Evolutionary conservation across 1,140 invertebrate species (phyloP), one percentile per base, ranked within the genome.

Genomic region (Asbolus verrucosus): DNA sequence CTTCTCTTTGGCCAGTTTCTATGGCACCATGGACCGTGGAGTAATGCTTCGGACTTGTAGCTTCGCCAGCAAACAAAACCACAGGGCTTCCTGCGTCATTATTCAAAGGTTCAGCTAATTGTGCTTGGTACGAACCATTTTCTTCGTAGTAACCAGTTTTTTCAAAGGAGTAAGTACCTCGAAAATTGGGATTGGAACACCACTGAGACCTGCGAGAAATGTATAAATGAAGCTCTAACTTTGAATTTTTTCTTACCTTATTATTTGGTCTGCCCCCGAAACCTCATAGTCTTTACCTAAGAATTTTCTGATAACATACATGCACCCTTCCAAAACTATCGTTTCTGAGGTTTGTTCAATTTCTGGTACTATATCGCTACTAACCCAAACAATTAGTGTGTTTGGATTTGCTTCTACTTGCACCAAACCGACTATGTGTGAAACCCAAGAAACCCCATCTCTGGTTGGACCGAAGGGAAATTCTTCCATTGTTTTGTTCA

Each of bases 11-110:
- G 0, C 87, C 87, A 1, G 82, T 82, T 46, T 87, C 82, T 21
- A 85, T 80, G 0, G 87, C 88, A 2, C 87, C 87, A 76, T 89
- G 87, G 1, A 87, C 87, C 8, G 86, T 88, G 0, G 86, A 86
- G 76, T 85, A 89, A 73, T 84, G 85, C 8, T 74, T 71, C 1
- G 79, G 70, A 39, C 82, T 70, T 0, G 84, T 84, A 0, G 83
- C 83, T 75, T 85, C 84, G 18, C 80, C 80, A 15, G 79, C 80
- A 73, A 81, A 81, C 39, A 75, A 67, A 15, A 81, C 18, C 8
- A 41, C 61, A 11, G 41, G 43, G 11, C 65, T 67, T 16, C 68
- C 70, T 18, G 39, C 24, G 11, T 63, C 70, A 38, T 71, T 41
- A 5, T 6, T 6, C 9, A 75, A 54, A 15, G 72, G 74, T 11